phyloP scores from a whole-genome alignment of 2,888 invertebrate species.

The Gandaritis pyraliata region DNA sequence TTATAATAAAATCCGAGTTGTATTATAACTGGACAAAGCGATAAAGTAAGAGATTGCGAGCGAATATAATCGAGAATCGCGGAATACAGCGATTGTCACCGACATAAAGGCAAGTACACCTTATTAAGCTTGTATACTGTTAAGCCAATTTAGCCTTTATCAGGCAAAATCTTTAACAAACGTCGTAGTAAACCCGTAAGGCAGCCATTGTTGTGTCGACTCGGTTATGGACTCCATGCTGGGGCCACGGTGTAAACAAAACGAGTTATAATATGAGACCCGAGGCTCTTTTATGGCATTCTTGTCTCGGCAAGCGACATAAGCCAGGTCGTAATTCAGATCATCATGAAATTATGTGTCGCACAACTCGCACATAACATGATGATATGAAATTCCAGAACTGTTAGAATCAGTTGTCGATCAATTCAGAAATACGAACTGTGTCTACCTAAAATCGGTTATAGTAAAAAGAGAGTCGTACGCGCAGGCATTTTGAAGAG shows the following conservation, averaged over 20 bases:
- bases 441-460: conserved; percentile 35
- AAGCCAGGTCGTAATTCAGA: conserved; percentile 49
- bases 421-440: conserved; percentile 31
- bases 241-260: conserved; percentile 63
- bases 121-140: conserved; percentile 58
- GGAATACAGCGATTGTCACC: conserved; percentile 54
- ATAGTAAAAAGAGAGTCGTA: conserved; percentile 59
- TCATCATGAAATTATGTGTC: conserved; percentile 35
- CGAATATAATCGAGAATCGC: conserved; percentile 44
- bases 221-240: conserved; percentile 57
- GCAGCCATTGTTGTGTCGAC: conserved; percentile 75
- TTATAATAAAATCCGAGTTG: conserved; percentile 22
- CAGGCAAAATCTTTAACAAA: conserved; percentile 68
- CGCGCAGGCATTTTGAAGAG: conserved; percentile 68
- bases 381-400: conserved; percentile 22
- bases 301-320: conserved; percentile 57
- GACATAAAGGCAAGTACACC: conserved; percentile 52
- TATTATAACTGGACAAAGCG: conserved; percentile 20
- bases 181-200: conserved; percentile 57
- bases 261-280: conserved; percentile 68
- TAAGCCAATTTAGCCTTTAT: conserved; percentile 75
- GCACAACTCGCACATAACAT: conserved; percentile 22
- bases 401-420: conserved; percentile 13
- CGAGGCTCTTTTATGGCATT: conserved; percentile 65
- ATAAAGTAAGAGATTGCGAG: conserved; percentile 43